A percentile compares a stretch with the other conserved stretches of the same genome.
These are phyloP conservation scores for Macrotus californicus DNA, from an alignment of 2,113 vertebrate genomes.

Conservation along the genomic window DNA sequence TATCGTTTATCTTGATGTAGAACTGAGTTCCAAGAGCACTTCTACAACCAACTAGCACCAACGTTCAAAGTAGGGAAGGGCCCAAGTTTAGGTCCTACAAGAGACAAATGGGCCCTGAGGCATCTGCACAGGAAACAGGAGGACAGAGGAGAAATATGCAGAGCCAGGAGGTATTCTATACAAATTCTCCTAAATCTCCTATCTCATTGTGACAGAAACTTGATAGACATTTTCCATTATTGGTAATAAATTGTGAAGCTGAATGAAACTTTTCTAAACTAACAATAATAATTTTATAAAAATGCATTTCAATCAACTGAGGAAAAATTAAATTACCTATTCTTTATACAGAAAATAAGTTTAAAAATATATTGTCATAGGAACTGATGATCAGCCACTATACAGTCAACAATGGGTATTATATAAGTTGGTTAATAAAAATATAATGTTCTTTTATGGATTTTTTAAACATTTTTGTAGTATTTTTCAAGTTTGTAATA, in stretches of 20 bases:
- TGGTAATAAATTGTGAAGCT: neutral
- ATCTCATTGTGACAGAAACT: neutral
- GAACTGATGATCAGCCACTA: neutral
- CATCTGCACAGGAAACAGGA: neutral
- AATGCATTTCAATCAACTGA: neutral
- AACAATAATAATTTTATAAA: conserved; percentile 24
- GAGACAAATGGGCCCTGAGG: neutral
- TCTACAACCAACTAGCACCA: neutral
- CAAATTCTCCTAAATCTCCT: neutral
- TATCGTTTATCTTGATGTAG: neutral
- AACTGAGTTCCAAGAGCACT: neutral
- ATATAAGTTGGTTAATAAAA: neutral
- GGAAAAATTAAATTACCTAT: neutral
- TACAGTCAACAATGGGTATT: neutral
- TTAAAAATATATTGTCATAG: neutral
- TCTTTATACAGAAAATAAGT: neutral
- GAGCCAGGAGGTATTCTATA: neutral
- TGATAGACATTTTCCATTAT: neutral
- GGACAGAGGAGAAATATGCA: neutral
- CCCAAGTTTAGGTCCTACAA: neutral
- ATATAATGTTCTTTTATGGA: neutral
- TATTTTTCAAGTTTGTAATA: neutral
- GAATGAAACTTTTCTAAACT: neutral
- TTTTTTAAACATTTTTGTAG: neutral
- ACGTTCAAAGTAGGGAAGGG: neutral